Conservation (phyloP, 2,113 vertebrate species). For the Urocolius indicus region DNA sequence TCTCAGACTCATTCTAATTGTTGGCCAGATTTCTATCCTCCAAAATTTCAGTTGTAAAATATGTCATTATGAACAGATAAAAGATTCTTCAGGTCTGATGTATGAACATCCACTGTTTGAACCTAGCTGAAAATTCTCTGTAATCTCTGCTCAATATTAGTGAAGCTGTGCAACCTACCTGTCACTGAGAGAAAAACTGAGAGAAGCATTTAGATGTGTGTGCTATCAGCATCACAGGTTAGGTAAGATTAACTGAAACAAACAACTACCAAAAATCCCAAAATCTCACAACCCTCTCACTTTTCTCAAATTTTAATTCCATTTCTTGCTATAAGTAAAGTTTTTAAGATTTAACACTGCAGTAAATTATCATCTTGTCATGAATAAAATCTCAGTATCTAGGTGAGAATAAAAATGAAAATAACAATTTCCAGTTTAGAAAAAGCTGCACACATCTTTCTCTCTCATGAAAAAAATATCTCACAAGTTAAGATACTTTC, state of each 20-base stretch:
- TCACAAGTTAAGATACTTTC: neutral
- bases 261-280: neutral
- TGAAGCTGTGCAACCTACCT: neutral
- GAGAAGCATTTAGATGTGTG: neutral
- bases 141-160: neutral
- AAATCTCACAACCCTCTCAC: neutral
- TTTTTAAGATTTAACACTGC: neutral
- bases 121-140: neutral
- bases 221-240: neutral
- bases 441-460: neutral
- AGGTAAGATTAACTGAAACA: neutral
- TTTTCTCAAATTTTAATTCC: neutral
- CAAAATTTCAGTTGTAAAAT: constrained; percentile 12
- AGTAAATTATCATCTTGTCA: neutral
- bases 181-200: neutral
- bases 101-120: constrained; percentile 11
- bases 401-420: neutral
- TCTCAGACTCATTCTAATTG: neutral
- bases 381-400: neutral
- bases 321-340: neutral
- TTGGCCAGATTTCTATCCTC: neutral
- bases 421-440: neutral
- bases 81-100: neutral
- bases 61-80: neutral
- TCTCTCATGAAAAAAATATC: neutral